Evolutionary conservation across 2,888 invertebrate genomes (phyloP).

Genomic region (Athripsodes cinereus): DNA sequence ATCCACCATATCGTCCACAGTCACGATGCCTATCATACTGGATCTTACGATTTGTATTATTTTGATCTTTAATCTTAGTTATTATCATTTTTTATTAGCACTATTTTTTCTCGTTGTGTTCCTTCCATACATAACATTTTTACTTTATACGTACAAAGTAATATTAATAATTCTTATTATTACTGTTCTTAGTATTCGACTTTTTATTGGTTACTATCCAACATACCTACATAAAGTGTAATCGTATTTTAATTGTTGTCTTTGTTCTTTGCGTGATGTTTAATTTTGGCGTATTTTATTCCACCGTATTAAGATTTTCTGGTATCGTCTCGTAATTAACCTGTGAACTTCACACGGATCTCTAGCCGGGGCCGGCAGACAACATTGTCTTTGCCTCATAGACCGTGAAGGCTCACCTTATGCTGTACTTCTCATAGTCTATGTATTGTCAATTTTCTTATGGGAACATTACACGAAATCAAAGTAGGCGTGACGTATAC

Average conservation of each 20-base stretch:
- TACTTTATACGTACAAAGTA: no score
- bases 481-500: neutral
- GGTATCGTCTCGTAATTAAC: neutral
- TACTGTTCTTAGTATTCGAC: no score
- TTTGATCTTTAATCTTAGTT: no score
- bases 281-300: conserved; percentile 1
- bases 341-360: conserved; percentile 6
- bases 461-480: conserved; percentile 1
- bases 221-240: neutral
- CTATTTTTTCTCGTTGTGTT: no score
- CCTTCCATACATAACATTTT: no score
- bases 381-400: conserved; percentile 5
- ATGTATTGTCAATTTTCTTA: neutral
- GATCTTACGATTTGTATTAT: no score
- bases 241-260: conserved; percentile 5
- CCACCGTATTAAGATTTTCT: neutral
- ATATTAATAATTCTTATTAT: no score
- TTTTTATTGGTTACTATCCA: neutral
- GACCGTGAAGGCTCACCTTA: conserved; percentile 11
- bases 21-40: no score
- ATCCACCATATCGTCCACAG: no score
- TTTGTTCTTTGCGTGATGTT: neutral
- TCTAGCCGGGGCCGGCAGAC: neutral
- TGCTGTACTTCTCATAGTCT: no score
- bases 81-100: no score